Base-by-base conservation (phyloP, 2,113 vertebrate species). In the Orthochromis indermauri region DNA sequence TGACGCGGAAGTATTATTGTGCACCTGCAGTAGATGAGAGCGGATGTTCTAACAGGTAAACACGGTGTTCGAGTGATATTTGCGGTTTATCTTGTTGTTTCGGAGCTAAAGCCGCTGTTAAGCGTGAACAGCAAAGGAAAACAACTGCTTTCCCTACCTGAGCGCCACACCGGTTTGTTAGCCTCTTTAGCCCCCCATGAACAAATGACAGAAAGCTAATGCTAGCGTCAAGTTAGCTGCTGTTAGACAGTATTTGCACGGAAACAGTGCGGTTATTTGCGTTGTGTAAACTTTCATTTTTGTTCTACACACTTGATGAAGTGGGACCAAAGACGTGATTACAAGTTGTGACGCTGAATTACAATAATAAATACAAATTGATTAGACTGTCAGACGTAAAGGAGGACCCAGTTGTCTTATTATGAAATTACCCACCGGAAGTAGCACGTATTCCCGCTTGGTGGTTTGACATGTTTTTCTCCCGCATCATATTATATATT, bases 1-100 rank as follows among this genome's bases (percentile, higher is more conserved):
- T n/a, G n/a, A n/a, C n/a, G n/a, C n/a, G n/a, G n/a, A n/a, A n/a
- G 83, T 55, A 1, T 37, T 53, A 17, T 13, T 8, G 3, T 66
- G 8, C 89, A 93, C 88, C 90, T 92, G 91, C 84, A 9, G 61
- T 0, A 24, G 63, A 33, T 11, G 37, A 24, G 28, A 2, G 42
- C 63, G 37, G 82, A 40, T 16, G 57, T 8, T 10, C n/a, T 42
- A 4, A 5, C 76, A 90, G 91, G 90, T 92, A 81, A 90, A 81
- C 21, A n/a, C 42, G 14, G 2, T 1, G 4, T 5, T 1, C 13
- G 16, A 0, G 3, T 59, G 5, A 2, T 66, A n/a, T 35, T 5
- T 1, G 14, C 1, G 17, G 1, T 68, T 17, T 28, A 4, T 8
- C 5, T 2, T 33, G 17, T 33, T 13, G 14, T 1, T 51, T 26